These are phyloP conservation scores for Eumerus sabulonum DNA, from an alignment of 2,888 invertebrate species.

Conservation along the genomic window DNA sequence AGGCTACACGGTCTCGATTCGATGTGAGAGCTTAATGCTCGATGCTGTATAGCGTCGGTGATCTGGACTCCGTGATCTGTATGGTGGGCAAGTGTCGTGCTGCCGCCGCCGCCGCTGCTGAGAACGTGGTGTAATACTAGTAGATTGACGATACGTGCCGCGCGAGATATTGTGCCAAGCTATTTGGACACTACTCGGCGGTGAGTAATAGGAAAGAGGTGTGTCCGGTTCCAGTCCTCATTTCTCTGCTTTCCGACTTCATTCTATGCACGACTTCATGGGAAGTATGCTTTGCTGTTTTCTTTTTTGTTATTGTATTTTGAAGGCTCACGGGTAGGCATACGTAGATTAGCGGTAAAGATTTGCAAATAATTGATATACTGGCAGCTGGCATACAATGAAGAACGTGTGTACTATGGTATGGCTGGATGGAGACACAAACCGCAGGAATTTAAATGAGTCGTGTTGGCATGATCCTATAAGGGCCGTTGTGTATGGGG, in stretches of 20 bases:
- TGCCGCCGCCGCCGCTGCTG: too few relatives aligned
- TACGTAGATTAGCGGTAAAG: slow-evolving; percentile 31
- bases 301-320: too few relatives aligned
- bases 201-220: slow-evolving; percentile 58
- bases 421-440: slow-evolving; percentile 36
- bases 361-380: slow-evolving; percentile 22
- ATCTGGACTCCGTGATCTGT: too few relatives aligned
- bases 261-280: too few relatives aligned
- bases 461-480: too few relatives aligned
- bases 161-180: slow-evolving; percentile 36
- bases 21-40: too few relatives aligned
- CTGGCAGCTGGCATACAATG: slow-evolving; percentile 27
- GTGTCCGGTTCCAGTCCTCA: slow-evolving; percentile 26
- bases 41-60: too few relatives aligned
- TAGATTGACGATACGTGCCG: slow-evolving; percentile 29
- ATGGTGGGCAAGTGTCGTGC: too few relatives aligned
- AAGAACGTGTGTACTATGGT: too few relatives aligned
- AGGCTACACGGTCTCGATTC: slow-evolving; percentile 6
- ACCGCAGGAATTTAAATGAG: slow-evolving; percentile 18
- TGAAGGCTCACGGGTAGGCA: background rate
- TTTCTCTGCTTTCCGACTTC: too few relatives aligned
- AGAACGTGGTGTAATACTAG: background rate
- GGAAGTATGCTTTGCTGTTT: too few relatives aligned
- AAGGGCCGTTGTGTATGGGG: too few relatives aligned
- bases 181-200: slow-evolving; percentile 23